Conservation (phyloP, 2,888 invertebrate species). For the Oscheius myriophilus region DNA sequence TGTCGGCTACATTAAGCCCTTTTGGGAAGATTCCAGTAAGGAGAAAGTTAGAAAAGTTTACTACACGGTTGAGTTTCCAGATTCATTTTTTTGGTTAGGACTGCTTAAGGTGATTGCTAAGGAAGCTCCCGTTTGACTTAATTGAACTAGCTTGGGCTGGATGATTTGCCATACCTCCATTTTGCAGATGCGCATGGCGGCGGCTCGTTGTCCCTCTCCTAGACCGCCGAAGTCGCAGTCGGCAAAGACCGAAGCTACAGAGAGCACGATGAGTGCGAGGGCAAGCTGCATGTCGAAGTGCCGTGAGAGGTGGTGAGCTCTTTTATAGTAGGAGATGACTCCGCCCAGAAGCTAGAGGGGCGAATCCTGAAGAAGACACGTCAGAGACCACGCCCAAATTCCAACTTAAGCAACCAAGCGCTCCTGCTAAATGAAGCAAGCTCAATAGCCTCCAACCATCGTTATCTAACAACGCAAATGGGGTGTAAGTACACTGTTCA, state of each 20-base stretch:
- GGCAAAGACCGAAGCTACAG: constrained; percentile 30
- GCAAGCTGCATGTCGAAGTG: constrained; percentile 29
- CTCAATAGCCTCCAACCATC: too few relatives aligned
- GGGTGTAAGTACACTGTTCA: constrained; percentile 16
- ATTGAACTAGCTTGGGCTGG: too few relatives aligned
- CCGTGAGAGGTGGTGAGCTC: neutral
- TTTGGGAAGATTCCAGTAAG: too few relatives aligned
- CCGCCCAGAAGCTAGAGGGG: constrained; percentile 22
- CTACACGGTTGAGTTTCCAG: too few relatives aligned
- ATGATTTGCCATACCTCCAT: constrained; percentile 39
- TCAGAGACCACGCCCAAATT: constrained; percentile 14
- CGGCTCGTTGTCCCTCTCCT: constrained; percentile 33
- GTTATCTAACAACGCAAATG: neutral
- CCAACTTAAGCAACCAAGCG: too few relatives aligned
- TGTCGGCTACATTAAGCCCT: too few relatives aligned
- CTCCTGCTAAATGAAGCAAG: too few relatives aligned
- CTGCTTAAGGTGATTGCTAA: too few relatives aligned
- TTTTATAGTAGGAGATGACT: constrained; percentile 19
- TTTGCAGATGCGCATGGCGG: constrained; percentile 44
- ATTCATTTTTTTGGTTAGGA: too few relatives aligned
- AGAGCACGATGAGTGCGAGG: constrained; percentile 26
- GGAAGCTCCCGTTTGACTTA: too few relatives aligned
- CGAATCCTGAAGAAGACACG: constrained; percentile 23
- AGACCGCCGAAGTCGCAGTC: constrained; percentile 42
- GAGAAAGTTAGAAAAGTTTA: too few relatives aligned